A percentile compares a stretch with the other conserved stretches of the same genome.
Evolutionary conservation across 2,113 vertebrate genomes (phyloP).

Genomic region (Mystacornis crossleyi): DNA sequence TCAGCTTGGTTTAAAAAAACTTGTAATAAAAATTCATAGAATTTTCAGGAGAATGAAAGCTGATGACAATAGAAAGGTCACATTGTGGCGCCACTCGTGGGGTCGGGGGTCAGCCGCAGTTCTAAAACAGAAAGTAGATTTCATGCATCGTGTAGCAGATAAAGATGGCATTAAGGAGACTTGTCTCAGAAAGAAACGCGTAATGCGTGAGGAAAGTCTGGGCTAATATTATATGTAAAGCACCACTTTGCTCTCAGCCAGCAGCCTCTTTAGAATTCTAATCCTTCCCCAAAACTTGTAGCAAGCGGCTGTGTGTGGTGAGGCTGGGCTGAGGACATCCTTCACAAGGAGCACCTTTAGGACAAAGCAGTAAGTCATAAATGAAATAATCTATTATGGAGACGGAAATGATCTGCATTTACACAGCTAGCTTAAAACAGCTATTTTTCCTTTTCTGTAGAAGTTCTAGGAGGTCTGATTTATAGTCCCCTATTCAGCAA

Average conservation of each 20-base stretch:
- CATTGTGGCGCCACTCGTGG: constrained; percentile 87
- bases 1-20: constrained; percentile 82
- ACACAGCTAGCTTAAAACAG: neutral
- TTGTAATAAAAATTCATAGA: constrained; percentile 99
- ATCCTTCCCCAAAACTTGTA: constrained; percentile 10
- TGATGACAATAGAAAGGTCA: constrained; percentile 94
- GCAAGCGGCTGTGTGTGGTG: neutral
- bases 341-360: neutral
- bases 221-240: constrained; percentile 56
- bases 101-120: constrained; percentile 88
- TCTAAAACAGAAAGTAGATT: constrained; percentile 92
- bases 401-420: constrained; percentile 14
- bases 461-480: constrained; percentile 45
- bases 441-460: neutral
- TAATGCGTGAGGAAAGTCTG: constrained; percentile 36
- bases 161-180: constrained; percentile 87
- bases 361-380: constrained; percentile 21
- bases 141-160: constrained; percentile 99
- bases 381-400: constrained; percentile 5
- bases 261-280: constrained; percentile 20
- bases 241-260: constrained; percentile 20
- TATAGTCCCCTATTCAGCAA: constrained; percentile 26
- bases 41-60: constrained; percentile 92
- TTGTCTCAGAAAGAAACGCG: constrained; percentile 58
- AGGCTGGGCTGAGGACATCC: neutral